A percentile compares a stretch with the other conserved stretches of the same genome.
Evolutionary conservation across 2,113 vertebrate genomes (phyloP).

Genomic region (Megaptera novaeangliae): DNA sequence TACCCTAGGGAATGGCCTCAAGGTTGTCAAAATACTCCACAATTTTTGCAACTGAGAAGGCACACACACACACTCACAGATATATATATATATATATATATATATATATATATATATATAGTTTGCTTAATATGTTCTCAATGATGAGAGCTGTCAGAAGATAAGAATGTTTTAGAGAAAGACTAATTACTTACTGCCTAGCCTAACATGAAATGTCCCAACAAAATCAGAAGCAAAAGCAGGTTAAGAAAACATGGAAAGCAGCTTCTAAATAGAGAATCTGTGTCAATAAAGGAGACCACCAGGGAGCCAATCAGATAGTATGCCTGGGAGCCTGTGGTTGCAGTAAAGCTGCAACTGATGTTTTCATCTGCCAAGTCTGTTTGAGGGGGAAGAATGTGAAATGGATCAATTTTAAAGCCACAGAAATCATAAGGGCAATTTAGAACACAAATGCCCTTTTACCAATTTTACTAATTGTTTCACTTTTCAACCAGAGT

Average conservation of each 20-base stretch:
- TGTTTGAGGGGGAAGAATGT: not conserved
- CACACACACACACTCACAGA: not conserved
- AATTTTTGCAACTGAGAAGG: not conserved
- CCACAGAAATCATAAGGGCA: not conserved
- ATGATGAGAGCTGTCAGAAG: not conserved
- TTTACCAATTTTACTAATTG: not conserved
- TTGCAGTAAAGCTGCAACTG: not conserved
- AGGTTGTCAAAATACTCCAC: not conserved
- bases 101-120: no score
- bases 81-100: not conserved
- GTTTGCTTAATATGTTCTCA: not conserved
- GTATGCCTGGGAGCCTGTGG: not conserved
- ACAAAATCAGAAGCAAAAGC: not conserved
- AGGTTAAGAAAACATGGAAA: not conserved
- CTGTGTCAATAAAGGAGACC: not conserved
- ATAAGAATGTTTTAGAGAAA: not conserved
- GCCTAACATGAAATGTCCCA: not conserved
- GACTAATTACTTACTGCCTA: not conserved
- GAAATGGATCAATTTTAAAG: conserved; percentile 12
- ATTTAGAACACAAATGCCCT: not conserved
- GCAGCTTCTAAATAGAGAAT: not conserved
- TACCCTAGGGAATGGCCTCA: not conserved
- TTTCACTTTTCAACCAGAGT: not conserved
- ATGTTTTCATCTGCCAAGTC: not conserved
- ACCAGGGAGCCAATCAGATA: not conserved